Percentiles rank a stretch among this genome's conserved stretches.
Conservation (phyloP, 2,888 invertebrate species). For the Nephrotoma guestfalica region DNA sequence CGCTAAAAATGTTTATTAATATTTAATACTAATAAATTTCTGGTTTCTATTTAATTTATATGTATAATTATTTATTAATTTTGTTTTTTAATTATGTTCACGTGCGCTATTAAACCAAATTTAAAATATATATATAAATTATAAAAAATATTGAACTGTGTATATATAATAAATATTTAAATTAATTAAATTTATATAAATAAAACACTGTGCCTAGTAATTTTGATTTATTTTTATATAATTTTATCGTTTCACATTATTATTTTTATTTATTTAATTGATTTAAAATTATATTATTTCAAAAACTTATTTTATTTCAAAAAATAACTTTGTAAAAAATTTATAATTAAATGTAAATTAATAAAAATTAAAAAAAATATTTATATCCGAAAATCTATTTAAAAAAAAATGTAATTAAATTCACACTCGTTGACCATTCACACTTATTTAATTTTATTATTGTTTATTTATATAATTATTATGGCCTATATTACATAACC, state of each 20-base stretch:
- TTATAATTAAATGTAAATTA: not conserved
- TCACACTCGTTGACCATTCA: not conserved
- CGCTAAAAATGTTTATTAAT: not conserved
- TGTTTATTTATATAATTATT: not conserved
- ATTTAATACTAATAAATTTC: not conserved
- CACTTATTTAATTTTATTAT: not conserved
- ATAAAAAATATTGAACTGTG: not conserved
- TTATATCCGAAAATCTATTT: not conserved
- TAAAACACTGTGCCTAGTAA: not conserved
- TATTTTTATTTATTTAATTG: not conserved
- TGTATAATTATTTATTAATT: not conserved
- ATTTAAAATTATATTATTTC: not conserved
- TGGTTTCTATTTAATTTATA: not conserved
- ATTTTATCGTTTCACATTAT: not conserved
- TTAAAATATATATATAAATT: not conserved
- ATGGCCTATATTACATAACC: not conserved
- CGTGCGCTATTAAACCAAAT: not conserved
- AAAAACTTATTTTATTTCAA: not conserved
- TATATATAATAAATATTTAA: not conserved
- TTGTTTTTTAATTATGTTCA: not conserved
- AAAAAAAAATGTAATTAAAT: not conserved
- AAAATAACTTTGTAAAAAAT: not conserved
- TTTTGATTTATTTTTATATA: not conserved
- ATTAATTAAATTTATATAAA: not conserved
- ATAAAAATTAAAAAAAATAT: not conserved